Percentiles rank a stretch among this genome's conserved stretches.
These are phyloP conservation scores for Scotopteryx bipunctaria DNA, from an alignment of 2,888 invertebrate species.

Conservation along the genomic window DNA sequence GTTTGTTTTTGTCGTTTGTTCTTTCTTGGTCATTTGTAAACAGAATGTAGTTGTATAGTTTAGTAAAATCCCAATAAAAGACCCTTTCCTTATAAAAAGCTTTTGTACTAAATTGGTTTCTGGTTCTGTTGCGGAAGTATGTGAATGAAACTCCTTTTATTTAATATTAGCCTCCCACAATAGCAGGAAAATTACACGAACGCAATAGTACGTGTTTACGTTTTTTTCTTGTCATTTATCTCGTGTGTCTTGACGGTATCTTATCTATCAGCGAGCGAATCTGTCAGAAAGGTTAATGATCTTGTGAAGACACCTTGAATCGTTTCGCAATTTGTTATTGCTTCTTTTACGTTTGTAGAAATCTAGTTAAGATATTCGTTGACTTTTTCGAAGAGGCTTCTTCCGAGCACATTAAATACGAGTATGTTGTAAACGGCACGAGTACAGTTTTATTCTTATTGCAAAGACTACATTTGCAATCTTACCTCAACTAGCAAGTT, in stretches of 20 bases:
- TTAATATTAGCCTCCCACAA: background rate
- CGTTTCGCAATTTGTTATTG: constrained; percentile 8
- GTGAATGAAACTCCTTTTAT: constrained; percentile 6
- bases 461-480: no score
- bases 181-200: constrained; percentile 10
- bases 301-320: constrained; percentile 21
- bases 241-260: constrained; percentile 5
- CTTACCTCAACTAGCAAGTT: background rate
- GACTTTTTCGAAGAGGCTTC: no score
- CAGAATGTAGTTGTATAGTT: background rate
- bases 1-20: background rate
- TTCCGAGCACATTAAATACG: no score
- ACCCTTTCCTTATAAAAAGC: background rate
- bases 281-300: constrained; percentile 26
- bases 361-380: background rate
- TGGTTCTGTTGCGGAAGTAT: constrained; percentile 2
- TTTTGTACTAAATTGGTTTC: constrained; percentile 2
- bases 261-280: constrained; percentile 18
- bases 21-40: background rate
- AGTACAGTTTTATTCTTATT: background rate
- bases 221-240: constrained; percentile 17
- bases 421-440: constrained; percentile 1
- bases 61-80: background rate
- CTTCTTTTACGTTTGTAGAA: background rate
- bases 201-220: constrained; percentile 18